Percentiles rank a stretch among this genome's conserved stretches.
Conservation (phyloP, 2,113 vertebrate species). For the Scytalopus superciliaris region DNA sequence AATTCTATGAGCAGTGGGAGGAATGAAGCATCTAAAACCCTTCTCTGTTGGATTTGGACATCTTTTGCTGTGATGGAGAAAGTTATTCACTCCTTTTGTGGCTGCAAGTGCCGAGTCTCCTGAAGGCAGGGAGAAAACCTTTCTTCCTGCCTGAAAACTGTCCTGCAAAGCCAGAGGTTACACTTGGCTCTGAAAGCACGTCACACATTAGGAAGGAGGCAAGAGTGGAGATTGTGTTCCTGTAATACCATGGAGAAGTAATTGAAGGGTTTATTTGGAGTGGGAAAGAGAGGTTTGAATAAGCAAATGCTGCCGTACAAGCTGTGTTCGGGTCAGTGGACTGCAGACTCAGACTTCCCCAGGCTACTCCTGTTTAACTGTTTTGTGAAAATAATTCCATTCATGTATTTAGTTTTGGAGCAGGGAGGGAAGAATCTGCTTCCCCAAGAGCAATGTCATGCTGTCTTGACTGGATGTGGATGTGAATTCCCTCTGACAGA, state of each 20-base stretch:
- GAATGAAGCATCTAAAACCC: neutral
- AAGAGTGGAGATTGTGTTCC: neutral
- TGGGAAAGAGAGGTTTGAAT: neutral
- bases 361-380: neutral
- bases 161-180: neutral
- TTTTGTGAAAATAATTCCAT: neutral
- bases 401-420: neutral
- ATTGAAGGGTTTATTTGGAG: neutral
- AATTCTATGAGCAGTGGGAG: neutral
- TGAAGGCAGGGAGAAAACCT: neutral
- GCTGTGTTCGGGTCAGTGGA: neutral
- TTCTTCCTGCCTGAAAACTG: neutral
- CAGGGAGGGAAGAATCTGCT: neutral
- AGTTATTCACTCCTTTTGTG: neutral
- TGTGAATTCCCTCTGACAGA: neutral
- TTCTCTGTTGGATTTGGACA: neutral
- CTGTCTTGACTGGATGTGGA: neutral
- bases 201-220: neutral
- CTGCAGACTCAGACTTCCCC: neutral
- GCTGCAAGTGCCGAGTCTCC: neutral
- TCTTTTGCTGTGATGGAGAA: neutral
- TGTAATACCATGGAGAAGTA: neutral
- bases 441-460: fast-evolving
- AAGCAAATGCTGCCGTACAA: neutral
- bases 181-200: neutral